A percentile compares a stretch with the other conserved stretches of the same genome.
These are phyloP conservation scores for Melolontha melolontha DNA, from an alignment of 2,888 invertebrate species.

Conservation along the genomic window DNA sequence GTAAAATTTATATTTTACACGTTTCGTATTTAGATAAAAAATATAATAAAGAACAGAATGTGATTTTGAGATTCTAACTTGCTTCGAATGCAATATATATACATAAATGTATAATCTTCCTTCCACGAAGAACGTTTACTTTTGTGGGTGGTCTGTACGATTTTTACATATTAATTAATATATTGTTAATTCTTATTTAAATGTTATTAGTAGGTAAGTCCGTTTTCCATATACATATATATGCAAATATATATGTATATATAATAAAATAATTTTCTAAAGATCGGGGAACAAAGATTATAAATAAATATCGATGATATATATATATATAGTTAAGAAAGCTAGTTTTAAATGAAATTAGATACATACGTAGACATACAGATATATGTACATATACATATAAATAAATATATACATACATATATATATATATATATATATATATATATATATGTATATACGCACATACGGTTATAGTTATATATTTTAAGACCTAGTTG, in stretches of 20 bases:
- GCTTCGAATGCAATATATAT: not conserved
- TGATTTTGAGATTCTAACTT: constrained; percentile 3
- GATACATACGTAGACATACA: no score
- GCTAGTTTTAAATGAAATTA: constrained; percentile 12
- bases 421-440: no score
- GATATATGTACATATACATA: no score
- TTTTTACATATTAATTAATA: not conserved
- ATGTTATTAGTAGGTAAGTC: constrained; percentile 23
- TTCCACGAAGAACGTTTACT: not conserved
- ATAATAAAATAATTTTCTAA: constrained; percentile 34
- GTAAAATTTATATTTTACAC: no score
- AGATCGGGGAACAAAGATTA: constrained; percentile 41
- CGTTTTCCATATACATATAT: constrained; percentile 13
- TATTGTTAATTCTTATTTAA: constrained; percentile 22
- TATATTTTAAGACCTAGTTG: constrained; percentile 28
- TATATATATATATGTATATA: not conserved
- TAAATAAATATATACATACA: no score
- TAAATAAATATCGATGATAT: constrained; percentile 22
- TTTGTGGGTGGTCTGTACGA: constrained; percentile 19
- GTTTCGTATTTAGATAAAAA: no score
- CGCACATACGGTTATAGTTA: constrained; percentile 18
- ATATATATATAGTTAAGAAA: constrained; percentile 17
- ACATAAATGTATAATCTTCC: constrained; percentile 1
- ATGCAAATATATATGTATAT: no score
- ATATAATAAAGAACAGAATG: no score